phyloP scores from a whole-genome alignment of 1,140 invertebrate genomes.

The Brachionus manjavacas region DNA sequence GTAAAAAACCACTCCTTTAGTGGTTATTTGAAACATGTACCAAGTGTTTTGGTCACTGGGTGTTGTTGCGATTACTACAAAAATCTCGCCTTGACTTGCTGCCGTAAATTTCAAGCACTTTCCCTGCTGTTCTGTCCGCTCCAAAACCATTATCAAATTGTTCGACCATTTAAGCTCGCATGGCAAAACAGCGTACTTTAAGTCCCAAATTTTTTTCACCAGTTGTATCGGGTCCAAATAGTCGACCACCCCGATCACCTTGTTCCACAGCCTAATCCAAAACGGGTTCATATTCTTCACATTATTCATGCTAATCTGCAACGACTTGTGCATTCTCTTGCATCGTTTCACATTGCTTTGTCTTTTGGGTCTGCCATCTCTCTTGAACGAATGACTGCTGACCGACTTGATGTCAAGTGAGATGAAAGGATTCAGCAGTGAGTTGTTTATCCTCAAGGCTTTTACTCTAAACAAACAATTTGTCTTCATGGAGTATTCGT shows the following conservation, averaged over 20 bases:
- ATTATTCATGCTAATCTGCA: background rate
- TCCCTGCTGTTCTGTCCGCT: background rate
- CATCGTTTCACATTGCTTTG: background rate
- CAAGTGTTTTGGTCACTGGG: constrained; percentile 40
- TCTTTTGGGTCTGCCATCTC: background rate
- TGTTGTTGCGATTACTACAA: constrained; percentile 19
- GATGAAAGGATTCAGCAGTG: background rate
- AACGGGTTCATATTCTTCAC: constrained; percentile 27
- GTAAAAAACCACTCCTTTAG: constrained; percentile 33
- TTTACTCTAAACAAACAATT: constrained; percentile 15
- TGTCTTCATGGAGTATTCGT: background rate
- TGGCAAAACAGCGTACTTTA: constrained; percentile 23
- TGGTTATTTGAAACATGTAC: constrained; percentile 40
- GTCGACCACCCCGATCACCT: constrained; percentile 24
- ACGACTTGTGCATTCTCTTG: background rate
- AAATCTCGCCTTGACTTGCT: constrained; percentile 23
- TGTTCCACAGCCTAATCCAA: constrained; percentile 19
- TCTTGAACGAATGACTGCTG: background rate
- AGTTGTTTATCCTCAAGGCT: background rate
- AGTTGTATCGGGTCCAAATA: constrained; percentile 26
- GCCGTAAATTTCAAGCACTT: constrained; percentile 34
- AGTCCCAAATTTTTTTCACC: constrained; percentile 24
- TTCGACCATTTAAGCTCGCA: constrained; percentile 37
- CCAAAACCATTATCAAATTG: constrained; percentile 35
- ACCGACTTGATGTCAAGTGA: background rate